Conservation (phyloP, 1,140 invertebrate species). For the Drosophila littoralis region DNA sequence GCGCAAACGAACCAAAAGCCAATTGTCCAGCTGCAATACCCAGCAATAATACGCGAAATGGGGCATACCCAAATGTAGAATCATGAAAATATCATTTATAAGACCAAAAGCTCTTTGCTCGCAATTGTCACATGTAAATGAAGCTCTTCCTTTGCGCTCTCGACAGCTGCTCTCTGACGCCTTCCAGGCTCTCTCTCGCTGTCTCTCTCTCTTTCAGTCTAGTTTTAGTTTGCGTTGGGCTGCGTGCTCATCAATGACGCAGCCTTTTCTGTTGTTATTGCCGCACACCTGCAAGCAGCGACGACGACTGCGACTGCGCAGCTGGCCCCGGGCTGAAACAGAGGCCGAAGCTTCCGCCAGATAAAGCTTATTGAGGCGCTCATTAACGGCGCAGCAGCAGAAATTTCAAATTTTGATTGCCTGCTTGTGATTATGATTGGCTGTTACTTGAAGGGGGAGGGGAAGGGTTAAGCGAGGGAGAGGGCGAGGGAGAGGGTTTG, state of each 20-base stretch:
- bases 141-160: constrained; percentile 1
- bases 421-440: constrained; percentile 71
- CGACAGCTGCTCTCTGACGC: no score
- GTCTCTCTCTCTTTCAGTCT: constrained; percentile 42
- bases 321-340: constrained; percentile 36
- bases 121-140: neutral
- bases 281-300: constrained; percentile 69
- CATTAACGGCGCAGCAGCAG: constrained; percentile 56
- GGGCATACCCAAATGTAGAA: constrained; percentile 8
- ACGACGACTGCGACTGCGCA: constrained; percentile 37
- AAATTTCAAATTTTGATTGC: constrained; percentile 75
- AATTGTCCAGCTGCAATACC: constrained; percentile 50
- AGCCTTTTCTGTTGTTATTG: constrained; percentile 47
- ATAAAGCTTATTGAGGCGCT: constrained; percentile 62
- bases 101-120: neutral
- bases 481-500: neutral
- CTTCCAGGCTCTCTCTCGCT: neutral
- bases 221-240: constrained; percentile 66
- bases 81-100: neutral
- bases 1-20: constrained; percentile 37
- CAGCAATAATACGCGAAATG: neutral
- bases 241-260: constrained; percentile 75
- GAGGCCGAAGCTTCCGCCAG: constrained; percentile 60
- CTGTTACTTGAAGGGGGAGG: constrained; percentile 14
- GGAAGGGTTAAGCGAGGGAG: neutral